Base-by-base conservation (phyloP, 2,888 invertebrate genomes). In the Seladonia tumulorum region DNA sequence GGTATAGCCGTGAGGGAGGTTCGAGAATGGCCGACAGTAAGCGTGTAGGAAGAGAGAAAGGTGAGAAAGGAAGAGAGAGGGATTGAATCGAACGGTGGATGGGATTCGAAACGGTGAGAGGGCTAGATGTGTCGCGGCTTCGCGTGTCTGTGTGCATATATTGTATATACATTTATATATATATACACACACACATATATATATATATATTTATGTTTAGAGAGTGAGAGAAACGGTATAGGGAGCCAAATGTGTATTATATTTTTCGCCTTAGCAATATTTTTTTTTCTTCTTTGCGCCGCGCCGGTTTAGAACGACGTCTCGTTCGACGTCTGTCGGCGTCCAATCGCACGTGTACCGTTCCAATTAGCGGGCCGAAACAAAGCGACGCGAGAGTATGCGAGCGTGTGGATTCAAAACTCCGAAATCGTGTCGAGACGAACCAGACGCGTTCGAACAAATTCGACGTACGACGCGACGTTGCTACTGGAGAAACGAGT, bases 231-330 rank as follows among this genome's bases (percentile, higher is more conserved):
- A 16, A 12, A 57, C 4, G 53, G 57, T 68, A 76, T 29, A 25
- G 53, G 35, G 39, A 39, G 18, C 29, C 47, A 82, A 79, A 68
- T 76, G 74, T 84, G 86, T 85, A 86, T 83, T 82, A 88, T 87
- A 88, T 82, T 81, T 87, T 73, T 76, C 73, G 71, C 71, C 73
- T 72, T 76, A 82, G 82, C 57, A 76, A 86, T 82, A 82, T 77
- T 77, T n/a, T 66, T 72, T 60, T 66, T 75, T 70, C 45, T 72
- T 82, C 70, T 78, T 42, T 63, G 14, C 63, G 3, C 14, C 25
- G 63, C 25, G 45, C 49, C 12, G 57, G 39, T 39, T 71, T 42
- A 53, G n/a, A 70, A 42, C n/a, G 39, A 29, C 57, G 76, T 76
- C 63, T 73, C 81, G 76, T 79, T 86, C 85, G 81, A 77, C 74